These are phyloP conservation scores for Hydrotaea cyrtoneurina DNA, from an alignment of 2,888 invertebrate genomes.

Conservation along the genomic window DNA sequence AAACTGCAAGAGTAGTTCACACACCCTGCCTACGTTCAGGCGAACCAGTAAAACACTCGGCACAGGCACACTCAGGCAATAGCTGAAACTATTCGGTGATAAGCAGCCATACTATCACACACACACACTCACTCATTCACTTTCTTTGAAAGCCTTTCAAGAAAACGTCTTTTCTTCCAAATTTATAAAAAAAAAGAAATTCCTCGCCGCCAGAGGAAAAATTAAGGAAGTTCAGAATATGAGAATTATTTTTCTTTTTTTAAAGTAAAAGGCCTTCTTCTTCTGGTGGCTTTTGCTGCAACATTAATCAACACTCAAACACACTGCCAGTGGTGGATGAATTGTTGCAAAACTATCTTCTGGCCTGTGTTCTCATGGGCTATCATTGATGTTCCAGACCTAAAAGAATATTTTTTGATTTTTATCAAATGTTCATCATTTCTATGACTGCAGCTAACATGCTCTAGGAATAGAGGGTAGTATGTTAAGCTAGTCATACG, in stretches of 20 bases:
- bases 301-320: neutral
- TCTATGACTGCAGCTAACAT: neutral
- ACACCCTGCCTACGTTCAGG: no score
- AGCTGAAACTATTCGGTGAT: neutral
- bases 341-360: slow-evolving; percentile 10
- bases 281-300: neutral
- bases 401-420: slow-evolving; percentile 16
- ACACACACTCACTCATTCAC: slow-evolving; percentile 24
- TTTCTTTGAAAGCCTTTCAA: neutral
- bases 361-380: neutral
- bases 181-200: neutral
- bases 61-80: slow-evolving; percentile 53
- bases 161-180: neutral
- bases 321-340: neutral
- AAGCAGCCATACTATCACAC: slow-evolving; percentile 43
- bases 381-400: slow-evolving; percentile 14
- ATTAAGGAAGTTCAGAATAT: slow-evolving; percentile 11
- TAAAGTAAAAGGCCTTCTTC: slow-evolving; percentile 9
- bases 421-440: slow-evolving; percentile 16
- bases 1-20: slow-evolving; percentile 15
- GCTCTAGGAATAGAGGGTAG: neutral
- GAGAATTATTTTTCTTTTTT: slow-evolving; percentile 6
- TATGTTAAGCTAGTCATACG: neutral
- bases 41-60: no score
- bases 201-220: neutral